phyloP scores from a whole-genome alignment of 30 jellyfish, hydroid and myxozoan species.

The Rhopilema esculentum region DNA sequence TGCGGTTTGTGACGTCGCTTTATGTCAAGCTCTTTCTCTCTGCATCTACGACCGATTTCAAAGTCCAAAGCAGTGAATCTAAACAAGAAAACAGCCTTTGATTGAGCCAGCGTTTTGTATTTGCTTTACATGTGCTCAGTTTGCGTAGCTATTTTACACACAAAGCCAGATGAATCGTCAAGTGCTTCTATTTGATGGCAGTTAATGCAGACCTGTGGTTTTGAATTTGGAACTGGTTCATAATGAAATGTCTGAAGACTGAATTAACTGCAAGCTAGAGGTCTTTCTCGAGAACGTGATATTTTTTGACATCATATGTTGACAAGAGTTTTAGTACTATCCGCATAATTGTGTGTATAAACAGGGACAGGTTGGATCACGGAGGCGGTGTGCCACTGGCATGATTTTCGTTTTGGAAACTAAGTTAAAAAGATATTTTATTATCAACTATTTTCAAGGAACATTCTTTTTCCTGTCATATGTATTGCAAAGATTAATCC shows the following conservation, averaged over 20 bases:
- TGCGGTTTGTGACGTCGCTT: not conserved
- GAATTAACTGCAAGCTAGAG: not conserved
- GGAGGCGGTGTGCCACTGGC: not conserved
- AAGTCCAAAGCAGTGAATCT: not conserved
- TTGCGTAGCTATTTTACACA: too few relatives aligned
- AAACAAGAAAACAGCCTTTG: not conserved
- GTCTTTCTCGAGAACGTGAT: not conserved
- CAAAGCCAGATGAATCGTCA: too few relatives aligned
- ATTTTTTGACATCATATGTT: not conserved
- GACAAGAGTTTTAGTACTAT: too few relatives aligned
- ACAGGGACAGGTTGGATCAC: not conserved
- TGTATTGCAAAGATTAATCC: not conserved
- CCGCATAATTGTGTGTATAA: too few relatives aligned
- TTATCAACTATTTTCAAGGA: not conserved
- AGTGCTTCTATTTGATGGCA: too few relatives aligned
- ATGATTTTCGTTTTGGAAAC: not conserved
- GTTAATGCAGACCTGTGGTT: not conserved
- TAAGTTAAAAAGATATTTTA: too few relatives aligned
- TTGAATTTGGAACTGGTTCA: not conserved
- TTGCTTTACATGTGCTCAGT: not conserved
- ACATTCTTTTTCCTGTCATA: not conserved
- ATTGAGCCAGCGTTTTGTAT: not conserved
- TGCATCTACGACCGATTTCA: not conserved
- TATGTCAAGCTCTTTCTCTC: not conserved
- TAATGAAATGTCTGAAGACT: not conserved